Percentiles rank a stretch among this genome's conserved stretches.
phyloP scores from a whole-genome alignment of 2,113 vertebrate genomes.

The Eulemur rufifrons region DNA sequence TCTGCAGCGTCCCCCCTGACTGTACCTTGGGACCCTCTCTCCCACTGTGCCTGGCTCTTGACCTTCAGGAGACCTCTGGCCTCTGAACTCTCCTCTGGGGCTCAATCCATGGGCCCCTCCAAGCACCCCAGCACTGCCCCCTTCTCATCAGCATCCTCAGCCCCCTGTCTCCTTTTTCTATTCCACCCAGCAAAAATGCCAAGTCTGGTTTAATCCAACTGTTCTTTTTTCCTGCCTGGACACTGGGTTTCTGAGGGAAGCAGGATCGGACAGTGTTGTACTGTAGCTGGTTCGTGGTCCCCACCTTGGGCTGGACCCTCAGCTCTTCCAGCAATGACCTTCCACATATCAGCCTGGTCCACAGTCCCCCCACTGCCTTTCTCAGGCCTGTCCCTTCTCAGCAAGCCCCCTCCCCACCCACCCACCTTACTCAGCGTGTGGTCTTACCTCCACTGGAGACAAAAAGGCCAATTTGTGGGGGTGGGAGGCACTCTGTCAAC shows the following conservation, averaged over 20 bases:
- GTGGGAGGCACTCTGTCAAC: neutral
- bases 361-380: neutral
- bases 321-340: neutral
- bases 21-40: neutral
- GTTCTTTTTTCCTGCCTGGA: neutral
- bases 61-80: neutral
- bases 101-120: neutral
- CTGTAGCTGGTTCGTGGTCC: neutral
- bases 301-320: neutral
- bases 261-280: neutral
- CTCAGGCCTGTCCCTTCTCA: neutral
- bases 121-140: rapidly evolving
- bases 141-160: neutral
- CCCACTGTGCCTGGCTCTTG: neutral
- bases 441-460: neutral
- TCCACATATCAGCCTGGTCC: neutral
- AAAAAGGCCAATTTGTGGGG: neutral
- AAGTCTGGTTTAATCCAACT: neutral
- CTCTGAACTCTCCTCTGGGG: neutral
- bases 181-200: neutral
- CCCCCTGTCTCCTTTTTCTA: neutral
- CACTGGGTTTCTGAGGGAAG: neutral
- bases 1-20: rapidly evolving
- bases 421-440: neutral
- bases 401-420: no score